Evolutionary conservation across 2,797 vertebrate genomes (phyloP), one percentile per base, ranked within the genome.

Genomic region (Pseudomugil tenellus): DNA sequence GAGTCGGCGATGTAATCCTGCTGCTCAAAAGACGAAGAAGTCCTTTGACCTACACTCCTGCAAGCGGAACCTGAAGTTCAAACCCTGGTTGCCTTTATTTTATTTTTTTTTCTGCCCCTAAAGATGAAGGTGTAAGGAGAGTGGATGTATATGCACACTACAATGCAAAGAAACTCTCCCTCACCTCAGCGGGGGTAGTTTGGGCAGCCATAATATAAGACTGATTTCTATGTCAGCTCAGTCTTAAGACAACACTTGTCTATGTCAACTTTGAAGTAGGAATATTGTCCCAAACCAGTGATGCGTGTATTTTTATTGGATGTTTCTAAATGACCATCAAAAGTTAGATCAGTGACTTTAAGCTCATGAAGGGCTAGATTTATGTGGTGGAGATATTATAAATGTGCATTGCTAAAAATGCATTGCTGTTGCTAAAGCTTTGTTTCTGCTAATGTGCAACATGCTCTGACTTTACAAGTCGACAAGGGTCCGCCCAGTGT

Each of bases 1-100:
- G 95, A 96, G 49, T 95, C 95, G 0, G 70, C 81, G 37, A 95
- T 96, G 95, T 97, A 90, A 92, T 28, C 29, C 1, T 16, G 46
- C 34, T 29, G 32, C n/a, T 55, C 70, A 54, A 19, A 11, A 13
- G 16, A 32, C 46, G 23, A 32, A 4, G 54, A 41, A 2, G 6
- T 23, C 51, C n/a, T 43, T 52, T 69, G 49, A 88, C n/a, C n/a
- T 10, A 46, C 72, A 69, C 67, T 67, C 48, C 49, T 60, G 1
- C 17, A 71, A 37, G 14, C 32, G 58, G 2, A 46, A 74, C 14
- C 64, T 46, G 13, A 72, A 14, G 35, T 26, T 51, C 23, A 41
- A 29, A 8, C 17, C 53, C 35, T 5, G 1, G 16, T 13, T 26
- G 5, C 0, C 46, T 56, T 16, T 7, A 29, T 3, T 6, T 25